Evolutionary conservation across 2,888 invertebrate species (phyloP).

Genomic region (Alsophila aescularia): DNA sequence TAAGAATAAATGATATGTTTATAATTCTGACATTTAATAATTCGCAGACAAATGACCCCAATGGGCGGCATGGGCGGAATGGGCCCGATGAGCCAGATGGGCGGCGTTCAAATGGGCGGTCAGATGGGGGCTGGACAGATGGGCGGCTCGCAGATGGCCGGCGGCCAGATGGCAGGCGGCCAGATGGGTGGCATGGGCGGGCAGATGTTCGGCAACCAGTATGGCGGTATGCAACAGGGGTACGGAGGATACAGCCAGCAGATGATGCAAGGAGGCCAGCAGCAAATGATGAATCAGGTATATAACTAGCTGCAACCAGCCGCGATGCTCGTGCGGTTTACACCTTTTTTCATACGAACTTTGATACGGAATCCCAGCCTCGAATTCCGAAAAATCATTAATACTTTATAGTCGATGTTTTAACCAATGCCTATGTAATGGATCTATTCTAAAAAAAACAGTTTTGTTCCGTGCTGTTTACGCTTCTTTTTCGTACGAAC

Average conservation of each 20-base stretch:
- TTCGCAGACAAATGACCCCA: slow-evolving; percentile 76
- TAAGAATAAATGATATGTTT: no score
- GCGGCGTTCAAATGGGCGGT: slow-evolving; percentile 65
- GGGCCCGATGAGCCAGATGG: slow-evolving; percentile 78
- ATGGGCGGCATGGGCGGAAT: slow-evolving; percentile 76
- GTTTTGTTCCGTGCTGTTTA: no score
- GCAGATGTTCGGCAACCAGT: slow-evolving; percentile 86
- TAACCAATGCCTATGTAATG: no score
- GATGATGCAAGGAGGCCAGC: slow-evolving; percentile 81
- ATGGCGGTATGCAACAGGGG: slow-evolving; percentile 86
- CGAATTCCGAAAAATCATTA: no score
- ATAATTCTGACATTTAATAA: background rate
- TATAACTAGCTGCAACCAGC: background rate
- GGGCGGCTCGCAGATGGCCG: slow-evolving; percentile 69
- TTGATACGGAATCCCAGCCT: no score
- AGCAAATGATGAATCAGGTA: slow-evolving; percentile 82
- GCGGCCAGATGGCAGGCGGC: slow-evolving; percentile 70
- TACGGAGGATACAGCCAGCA: slow-evolving; percentile 73
- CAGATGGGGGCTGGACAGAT: slow-evolving; percentile 72
- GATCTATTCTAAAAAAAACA: no score
- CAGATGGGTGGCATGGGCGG: slow-evolving; percentile 79
- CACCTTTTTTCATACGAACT: no score
- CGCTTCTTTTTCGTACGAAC: no score
- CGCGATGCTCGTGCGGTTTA: background rate
- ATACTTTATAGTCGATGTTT: no score